phyloP scores from a whole-genome alignment of 2,888 invertebrate species.

The Meiosimyza decipiens region DNA sequence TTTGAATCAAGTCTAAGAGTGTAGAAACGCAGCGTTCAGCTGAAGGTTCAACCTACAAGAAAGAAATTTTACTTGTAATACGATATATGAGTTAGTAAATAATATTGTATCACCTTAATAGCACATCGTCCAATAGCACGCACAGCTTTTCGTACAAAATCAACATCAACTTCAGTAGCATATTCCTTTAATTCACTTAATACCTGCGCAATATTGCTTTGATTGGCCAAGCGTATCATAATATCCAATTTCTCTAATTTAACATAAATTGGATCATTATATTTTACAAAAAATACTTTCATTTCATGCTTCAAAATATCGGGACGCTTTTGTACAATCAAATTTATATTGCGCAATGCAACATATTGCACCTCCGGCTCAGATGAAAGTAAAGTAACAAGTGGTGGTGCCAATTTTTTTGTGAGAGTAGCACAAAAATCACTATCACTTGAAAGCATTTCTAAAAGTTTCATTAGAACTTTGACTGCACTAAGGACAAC shows the following conservation, averaged over 20 bases:
- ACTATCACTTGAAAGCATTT: conserved; percentile 92
- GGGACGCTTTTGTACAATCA: conserved; percentile 98
- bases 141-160: conserved; percentile 99
- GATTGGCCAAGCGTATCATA: conserved; percentile 98
- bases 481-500: conserved; percentile 98
- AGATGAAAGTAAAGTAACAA: conserved; percentile 95
- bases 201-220: conserved; percentile 98
- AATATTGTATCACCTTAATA: conserved; percentile 76
- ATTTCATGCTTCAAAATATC: conserved; percentile 99
- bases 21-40: conserved; percentile 99
- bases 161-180: conserved; percentile 99
- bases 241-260: conserved; percentile 98
- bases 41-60: conserved; percentile 82
- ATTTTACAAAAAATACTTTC: conserved; percentile 99
- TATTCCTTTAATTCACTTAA: conserved; percentile 98
- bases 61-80: background rate
- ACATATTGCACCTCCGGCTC: conserved; percentile 99
- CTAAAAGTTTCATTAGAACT: conserved; percentile 97
- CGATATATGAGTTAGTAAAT: background rate
- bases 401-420: conserved; percentile 98
- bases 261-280: conserved; percentile 99
- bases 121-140: conserved; percentile 98
- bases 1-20: conserved; percentile 96
- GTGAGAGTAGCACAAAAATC: conserved; percentile 94
- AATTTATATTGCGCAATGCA: conserved; percentile 96